Base-by-base conservation (phyloP, 2,113 vertebrate species). In the Tupaia chinensis region DNA sequence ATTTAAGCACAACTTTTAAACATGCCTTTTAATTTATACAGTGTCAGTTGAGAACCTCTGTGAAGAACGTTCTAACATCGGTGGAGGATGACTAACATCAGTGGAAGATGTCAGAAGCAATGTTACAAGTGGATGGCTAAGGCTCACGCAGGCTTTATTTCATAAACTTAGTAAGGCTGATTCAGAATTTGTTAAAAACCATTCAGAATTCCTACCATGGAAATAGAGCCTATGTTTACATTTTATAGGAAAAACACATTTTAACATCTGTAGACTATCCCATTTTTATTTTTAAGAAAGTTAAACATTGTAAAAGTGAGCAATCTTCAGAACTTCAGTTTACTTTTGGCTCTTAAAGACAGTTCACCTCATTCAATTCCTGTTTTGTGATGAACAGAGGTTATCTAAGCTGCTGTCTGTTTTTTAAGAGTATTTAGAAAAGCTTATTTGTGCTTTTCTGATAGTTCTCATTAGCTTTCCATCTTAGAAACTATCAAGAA, bases 181-280 rank as follows among this genome's bases (percentile, higher is more conserved):
- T 44, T 29, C 19, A 76, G 54, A 84, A 25, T 12, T 29, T 58
- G 29, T 70, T 19, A 63, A 53, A 91, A 60, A 54, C 73, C 10
- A 16, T 32, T n/a, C 14, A 9, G 22, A 53, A 1, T 86, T 91
- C 78, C 85, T 44, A 88, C 73, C 15, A 9, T 68, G 63, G 73
- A 87, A 88, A 86, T 81, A 25, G 32, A 27, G 70, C 22, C 0
- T 63, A 5, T 69, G 74, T 95, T 95, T 80, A 77, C 53, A 68
- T 73, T 85, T 97, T 84, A 69, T 95, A 53, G 19, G n/a, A 23
- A 89, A n/a, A 10, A 77, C 65, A 44, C 29, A 68, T 53, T 89
- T 63, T 61, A 61, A 80, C 16, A 79, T 74, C 80, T 77, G 22
- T 81, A 23, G 61, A 80, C 53, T 20, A 70, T 27, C 44, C 13